phyloP scores from a whole-genome alignment of 2,113 vertebrate species.

The Hemiscyllium ocellatum region DNA sequence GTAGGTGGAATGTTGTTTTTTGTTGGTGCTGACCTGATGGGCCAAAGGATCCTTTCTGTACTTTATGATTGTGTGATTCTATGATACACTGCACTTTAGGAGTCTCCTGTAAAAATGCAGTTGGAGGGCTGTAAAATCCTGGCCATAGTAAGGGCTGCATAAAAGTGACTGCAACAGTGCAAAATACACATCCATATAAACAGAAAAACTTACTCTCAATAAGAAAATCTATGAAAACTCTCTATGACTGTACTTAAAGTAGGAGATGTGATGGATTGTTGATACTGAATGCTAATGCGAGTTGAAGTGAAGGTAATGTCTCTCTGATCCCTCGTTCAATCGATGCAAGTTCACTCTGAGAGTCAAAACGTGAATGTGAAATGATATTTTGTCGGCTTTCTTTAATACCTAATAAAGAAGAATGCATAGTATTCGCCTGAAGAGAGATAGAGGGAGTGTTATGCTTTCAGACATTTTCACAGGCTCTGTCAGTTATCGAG shows the following conservation, averaged over 20 bases:
- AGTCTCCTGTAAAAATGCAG: too few species aligned
- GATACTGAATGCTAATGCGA: not conserved
- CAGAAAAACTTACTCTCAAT: not conserved
- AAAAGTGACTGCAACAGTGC: not conserved
- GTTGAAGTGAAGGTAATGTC: not conserved
- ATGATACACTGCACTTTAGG: too few species aligned
- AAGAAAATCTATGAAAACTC: not conserved
- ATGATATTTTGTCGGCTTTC: not conserved
- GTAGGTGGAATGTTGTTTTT: too few species aligned
- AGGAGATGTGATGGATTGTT: not conserved
- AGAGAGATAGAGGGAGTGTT: not conserved
- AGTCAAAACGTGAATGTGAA: not conserved
- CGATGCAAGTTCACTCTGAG: not conserved
- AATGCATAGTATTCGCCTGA: not conserved
- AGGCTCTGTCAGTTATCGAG: not conserved
- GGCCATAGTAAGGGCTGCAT: not conserved
- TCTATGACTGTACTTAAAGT: not conserved
- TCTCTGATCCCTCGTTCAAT: not conserved
- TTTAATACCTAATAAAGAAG: not conserved
- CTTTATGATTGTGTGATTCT: too few species aligned
- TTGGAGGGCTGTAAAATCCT: not conserved
- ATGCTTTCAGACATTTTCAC: not conserved
- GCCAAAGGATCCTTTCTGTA: too few species aligned
- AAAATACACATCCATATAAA: not conserved
- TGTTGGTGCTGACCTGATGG: too few species aligned